Conservation (phyloP, 2,797 vertebrate genomes). For the Pseudopleuronectes americanus region DNA sequence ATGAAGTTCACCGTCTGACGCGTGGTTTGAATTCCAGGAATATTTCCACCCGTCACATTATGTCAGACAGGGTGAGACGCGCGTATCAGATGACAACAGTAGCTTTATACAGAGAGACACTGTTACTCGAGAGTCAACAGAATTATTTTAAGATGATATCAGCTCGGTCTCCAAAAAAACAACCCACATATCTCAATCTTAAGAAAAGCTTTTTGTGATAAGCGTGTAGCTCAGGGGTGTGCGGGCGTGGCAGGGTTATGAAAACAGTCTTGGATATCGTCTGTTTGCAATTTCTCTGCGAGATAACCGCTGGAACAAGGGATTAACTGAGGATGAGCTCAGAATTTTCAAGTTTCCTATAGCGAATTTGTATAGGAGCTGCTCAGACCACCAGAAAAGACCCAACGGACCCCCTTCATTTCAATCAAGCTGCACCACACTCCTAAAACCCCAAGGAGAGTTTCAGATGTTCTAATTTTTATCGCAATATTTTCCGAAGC, state of each 20-base stretch:
- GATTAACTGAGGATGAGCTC: conserved; percentile 14
- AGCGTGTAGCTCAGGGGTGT: conserved; percentile 42
- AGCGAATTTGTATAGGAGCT: not conserved
- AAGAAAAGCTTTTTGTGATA: conserved; percentile 48
- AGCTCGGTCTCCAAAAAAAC: conserved; percentile 13
- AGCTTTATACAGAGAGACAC: conserved; percentile 37
- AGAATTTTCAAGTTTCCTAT: conserved; percentile 1
- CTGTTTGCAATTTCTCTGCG: conserved; percentile 26
- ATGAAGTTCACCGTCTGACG: conserved; percentile 15
- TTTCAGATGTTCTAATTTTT: conserved; percentile 30
- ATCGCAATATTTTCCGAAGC: conserved; percentile 21
- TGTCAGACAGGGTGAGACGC: conserved; percentile 35
- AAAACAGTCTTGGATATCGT: conserved; percentile 51
- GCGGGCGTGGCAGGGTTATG: conserved; percentile 7
- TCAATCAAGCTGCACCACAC: too few relatives aligned
- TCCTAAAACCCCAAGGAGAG: conserved; percentile 22
- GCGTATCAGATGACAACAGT: conserved; percentile 43
- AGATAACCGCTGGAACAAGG: conserved; percentile 27
- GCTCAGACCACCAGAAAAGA: too few relatives aligned
- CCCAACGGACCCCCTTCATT: too few relatives aligned
- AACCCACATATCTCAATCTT: conserved; percentile 24
- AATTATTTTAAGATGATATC: conserved; percentile 62
- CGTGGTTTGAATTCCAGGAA: conserved; percentile 56
- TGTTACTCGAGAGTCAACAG: conserved; percentile 41
- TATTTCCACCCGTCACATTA: conserved; percentile 42